phyloP scores from a whole-genome alignment of 2,888 invertebrate species.

The Horisme vitalbata region DNA sequence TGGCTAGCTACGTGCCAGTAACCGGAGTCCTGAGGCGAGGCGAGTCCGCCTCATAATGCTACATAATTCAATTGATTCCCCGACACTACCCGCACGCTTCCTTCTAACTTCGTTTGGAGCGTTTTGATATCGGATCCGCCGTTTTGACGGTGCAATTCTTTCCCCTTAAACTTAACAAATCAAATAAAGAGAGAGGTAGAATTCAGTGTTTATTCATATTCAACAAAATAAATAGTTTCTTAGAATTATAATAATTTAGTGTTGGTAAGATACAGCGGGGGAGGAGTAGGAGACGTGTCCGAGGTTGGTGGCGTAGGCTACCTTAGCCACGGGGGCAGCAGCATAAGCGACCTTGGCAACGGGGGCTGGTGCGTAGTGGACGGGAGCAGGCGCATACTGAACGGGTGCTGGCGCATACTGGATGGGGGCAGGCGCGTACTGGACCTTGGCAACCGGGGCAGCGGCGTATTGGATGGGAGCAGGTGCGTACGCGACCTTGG shows the following conservation, averaged over 20 bases:
- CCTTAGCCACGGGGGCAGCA: constrained; percentile 44
- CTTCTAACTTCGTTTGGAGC: constrained; percentile 77
- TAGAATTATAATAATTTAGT: constrained; percentile 53
- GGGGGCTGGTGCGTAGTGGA: constrained; percentile 43
- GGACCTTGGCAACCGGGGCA: constrained; percentile 45
- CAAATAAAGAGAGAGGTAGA: constrained; percentile 52
- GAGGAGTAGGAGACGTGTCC: constrained; percentile 65
- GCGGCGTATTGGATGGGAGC: constrained; percentile 42
- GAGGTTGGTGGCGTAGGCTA: constrained; percentile 48
- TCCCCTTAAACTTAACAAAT: constrained; percentile 38
- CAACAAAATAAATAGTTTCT: constrained; percentile 63
- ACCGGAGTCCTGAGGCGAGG: constrained; percentile 55
- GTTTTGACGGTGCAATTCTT: constrained; percentile 72
- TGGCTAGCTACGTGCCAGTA: constrained; percentile 71
- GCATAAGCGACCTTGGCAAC: constrained; percentile 45
- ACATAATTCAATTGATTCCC: constrained; percentile 82
- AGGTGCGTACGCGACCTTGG: constrained; percentile 45
- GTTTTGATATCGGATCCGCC: constrained; percentile 81
- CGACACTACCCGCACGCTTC: constrained; percentile 80
- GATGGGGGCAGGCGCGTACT: constrained; percentile 44
- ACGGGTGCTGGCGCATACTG: constrained; percentile 32
- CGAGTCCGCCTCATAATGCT: constrained; percentile 71
- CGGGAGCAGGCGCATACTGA: constrained; percentile 37
- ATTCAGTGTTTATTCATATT: constrained; percentile 53
- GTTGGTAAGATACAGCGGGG: constrained; percentile 66